phyloP scores from a whole-genome alignment of 2,113 vertebrate species.

The Macquaria ambigua region DNA sequence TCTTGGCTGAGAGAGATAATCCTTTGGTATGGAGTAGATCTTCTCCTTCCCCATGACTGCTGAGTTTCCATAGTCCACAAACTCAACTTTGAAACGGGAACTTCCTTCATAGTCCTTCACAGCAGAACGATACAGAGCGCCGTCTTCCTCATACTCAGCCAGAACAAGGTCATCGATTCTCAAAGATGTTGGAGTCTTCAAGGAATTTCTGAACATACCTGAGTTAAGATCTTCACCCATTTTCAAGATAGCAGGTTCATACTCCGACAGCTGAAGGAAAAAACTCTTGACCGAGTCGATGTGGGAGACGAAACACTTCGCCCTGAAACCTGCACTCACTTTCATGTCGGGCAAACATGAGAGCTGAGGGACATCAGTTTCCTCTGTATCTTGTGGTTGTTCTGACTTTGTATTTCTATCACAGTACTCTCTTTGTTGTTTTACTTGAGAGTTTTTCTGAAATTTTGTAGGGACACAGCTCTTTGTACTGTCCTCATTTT shows the following conservation, averaged over 20 bases:
- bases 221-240: slow-evolving; percentile 84
- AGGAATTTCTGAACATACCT: slow-evolving; percentile 43
- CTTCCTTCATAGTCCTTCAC: slow-evolving; percentile 74
- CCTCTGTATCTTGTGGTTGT: neutral
- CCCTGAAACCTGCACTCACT: slow-evolving; percentile 75
- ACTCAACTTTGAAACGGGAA: slow-evolving; percentile 85
- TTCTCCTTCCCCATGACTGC: slow-evolving; percentile 79
- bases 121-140: slow-evolving; percentile 86
- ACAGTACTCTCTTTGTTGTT: neutral
- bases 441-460: neutral
- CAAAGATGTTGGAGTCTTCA: slow-evolving; percentile 27
- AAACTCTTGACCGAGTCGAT: slow-evolving; percentile 80
- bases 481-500: neutral
- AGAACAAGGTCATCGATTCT: slow-evolving; percentile 81
- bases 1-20: slow-evolving; percentile 82
- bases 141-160: slow-evolving; percentile 81
- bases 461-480: neutral
- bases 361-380: slow-evolving; percentile 52
- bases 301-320: slow-evolving; percentile 83
- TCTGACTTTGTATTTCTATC: slow-evolving; percentile 17
- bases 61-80: slow-evolving; percentile 91
- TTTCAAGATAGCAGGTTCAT: slow-evolving; percentile 84
- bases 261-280: slow-evolving; percentile 87
- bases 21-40: slow-evolving; percentile 77
- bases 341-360: slow-evolving; percentile 75